Percentiles rank a stretch among this genome's conserved stretches.
Evolutionary conservation across 2,797 vertebrate genomes (phyloP).

Genomic region (Coendou prehensilis): DNA sequence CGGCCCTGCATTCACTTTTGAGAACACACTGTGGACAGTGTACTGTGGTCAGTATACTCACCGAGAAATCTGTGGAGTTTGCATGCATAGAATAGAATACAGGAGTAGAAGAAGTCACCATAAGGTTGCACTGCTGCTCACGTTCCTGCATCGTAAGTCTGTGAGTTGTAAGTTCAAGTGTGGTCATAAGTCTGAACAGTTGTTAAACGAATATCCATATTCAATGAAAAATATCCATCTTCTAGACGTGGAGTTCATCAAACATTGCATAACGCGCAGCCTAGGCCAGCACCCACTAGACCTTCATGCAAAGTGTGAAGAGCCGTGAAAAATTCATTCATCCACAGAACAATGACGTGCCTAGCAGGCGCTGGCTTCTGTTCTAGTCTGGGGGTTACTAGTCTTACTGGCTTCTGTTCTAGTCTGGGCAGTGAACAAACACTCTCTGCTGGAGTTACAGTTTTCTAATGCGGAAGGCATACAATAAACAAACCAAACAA

Average conservation of each 20-base stretch:
- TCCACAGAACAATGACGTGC: not conserved
- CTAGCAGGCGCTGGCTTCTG: not conserved
- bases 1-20: not conserved
- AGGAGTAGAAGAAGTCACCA: not conserved
- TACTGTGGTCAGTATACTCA: not conserved
- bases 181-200: not conserved
- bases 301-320: too few species aligned
- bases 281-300: not conserved
- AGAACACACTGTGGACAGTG: not conserved
- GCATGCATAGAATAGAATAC: not conserved
- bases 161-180: not conserved
- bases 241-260: not conserved
- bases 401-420: not conserved
- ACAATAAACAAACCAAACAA: not conserved
- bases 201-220: not conserved
- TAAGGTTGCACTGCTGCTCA: not conserved
- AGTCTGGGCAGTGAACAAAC: not conserved
- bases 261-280: not conserved
- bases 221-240: not conserved
- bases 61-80: not conserved
- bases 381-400: not conserved
- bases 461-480: not conserved
- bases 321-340: not conserved
- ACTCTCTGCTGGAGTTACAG: not conserved
- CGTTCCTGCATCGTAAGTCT: not conserved